These are phyloP conservation scores for Hippocampus zosterae DNA, from an alignment of 2,113 vertebrate species.

Conservation along the genomic window DNA sequence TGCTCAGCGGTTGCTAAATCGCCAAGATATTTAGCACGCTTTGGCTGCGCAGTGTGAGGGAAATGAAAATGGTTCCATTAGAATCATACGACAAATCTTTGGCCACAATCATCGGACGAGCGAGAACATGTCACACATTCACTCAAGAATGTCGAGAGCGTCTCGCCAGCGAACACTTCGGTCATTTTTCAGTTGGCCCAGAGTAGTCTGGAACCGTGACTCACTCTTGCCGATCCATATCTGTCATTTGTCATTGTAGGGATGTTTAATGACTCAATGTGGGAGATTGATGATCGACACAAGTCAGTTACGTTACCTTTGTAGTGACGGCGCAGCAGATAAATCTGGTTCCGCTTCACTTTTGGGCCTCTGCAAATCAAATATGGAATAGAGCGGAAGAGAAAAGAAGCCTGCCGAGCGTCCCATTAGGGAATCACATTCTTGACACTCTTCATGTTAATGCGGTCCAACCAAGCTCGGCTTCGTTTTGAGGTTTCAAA, in stretches of 20 bases:
- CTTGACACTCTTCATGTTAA: not conserved
- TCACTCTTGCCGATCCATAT: too few species aligned
- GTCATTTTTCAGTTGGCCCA: too few species aligned
- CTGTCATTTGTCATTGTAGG: too few species aligned
- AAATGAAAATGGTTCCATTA: too few species aligned
- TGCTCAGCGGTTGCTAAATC: not conserved
- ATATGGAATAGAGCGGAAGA: not conserved
- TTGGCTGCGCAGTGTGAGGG: too few species aligned
- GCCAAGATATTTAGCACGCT: too few species aligned
- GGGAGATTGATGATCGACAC: not conserved
- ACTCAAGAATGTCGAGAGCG: too few species aligned
- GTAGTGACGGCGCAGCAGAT: conserved; percentile 35
- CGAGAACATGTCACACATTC: too few species aligned
- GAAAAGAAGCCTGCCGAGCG: not conserved
- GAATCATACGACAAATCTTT: too few species aligned
- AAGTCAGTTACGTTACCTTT: conserved; percentile 40
- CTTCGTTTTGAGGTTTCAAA: not conserved
- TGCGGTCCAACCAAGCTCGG: not conserved
- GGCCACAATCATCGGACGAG: too few species aligned
- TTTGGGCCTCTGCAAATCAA: conserved; percentile 36
- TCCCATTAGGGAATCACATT: not conserved
- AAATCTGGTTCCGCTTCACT: conserved; percentile 16
- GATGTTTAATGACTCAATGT: not conserved
- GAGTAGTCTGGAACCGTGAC: too few species aligned
- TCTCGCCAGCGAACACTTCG: too few species aligned